Conservation (phyloP, 1,140 invertebrate genomes). For the Archivesica marissinica region DNA sequence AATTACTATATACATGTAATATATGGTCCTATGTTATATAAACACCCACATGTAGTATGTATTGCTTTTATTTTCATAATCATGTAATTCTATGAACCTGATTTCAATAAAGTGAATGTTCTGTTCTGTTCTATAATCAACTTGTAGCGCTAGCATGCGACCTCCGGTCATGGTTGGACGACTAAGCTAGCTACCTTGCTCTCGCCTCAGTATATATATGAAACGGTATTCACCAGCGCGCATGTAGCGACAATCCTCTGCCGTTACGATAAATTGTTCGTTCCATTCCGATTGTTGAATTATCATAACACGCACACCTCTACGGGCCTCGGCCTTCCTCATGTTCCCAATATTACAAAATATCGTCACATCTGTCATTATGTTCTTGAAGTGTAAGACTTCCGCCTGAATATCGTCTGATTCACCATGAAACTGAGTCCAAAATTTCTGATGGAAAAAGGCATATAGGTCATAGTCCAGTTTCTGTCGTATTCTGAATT, state of each 20-base stretch:
- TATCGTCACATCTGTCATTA: not conserved
- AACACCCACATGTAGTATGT: too few relatives aligned
- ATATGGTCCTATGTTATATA: too few relatives aligned
- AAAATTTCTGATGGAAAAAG: conserved; percentile 35
- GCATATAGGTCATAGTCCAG: conserved; percentile 39
- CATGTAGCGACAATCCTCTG: conserved; percentile 28
- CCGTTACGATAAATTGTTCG: not conserved
- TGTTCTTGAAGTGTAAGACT: conserved; percentile 46
- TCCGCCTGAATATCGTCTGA: conserved; percentile 38
- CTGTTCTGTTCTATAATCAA: too few relatives aligned
- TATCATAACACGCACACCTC: not conserved
- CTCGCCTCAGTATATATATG: conserved; percentile 18
- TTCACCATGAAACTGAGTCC: conserved; percentile 16
- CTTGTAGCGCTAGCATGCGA: too few relatives aligned
- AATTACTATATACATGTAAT: too few relatives aligned
- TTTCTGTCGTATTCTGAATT: conserved; percentile 16
- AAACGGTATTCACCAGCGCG: conserved; percentile 26
- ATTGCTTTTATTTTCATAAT: too few relatives aligned
- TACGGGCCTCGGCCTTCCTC: too few relatives aligned
- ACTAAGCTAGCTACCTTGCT: conserved; percentile 43
- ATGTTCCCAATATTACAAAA: conserved; percentile 28
- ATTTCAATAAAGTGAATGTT: too few relatives aligned
- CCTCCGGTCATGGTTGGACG: not conserved
- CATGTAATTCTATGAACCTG: too few relatives aligned
- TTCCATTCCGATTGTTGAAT: conserved; percentile 20